Conservation (phyloP, 2,113 vertebrate species). For the Sapayoa aenigma region DNA sequence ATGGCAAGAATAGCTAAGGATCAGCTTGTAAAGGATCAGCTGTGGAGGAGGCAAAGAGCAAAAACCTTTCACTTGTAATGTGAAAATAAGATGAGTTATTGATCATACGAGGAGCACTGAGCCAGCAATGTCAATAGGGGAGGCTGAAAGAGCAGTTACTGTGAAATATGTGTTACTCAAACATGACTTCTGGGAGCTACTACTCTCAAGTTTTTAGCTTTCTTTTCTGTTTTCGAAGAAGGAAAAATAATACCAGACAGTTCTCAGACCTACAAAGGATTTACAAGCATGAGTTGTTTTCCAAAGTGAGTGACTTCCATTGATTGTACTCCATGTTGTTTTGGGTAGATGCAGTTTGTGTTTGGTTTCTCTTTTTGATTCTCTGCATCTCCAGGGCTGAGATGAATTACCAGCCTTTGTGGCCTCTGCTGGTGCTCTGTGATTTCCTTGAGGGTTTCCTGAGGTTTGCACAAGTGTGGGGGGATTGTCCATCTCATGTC, state of each 20-base stretch:
- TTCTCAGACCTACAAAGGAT: background rate
- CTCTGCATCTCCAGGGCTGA: background rate
- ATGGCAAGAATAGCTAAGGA: background rate
- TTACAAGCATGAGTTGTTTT: background rate
- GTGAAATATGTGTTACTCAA: background rate
- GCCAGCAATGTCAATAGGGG: background rate
- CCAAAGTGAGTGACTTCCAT: background rate
- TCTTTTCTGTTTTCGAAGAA: background rate
- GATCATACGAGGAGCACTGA: background rate
- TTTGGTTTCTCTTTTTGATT: background rate
- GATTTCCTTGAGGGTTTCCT: background rate
- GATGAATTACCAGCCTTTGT: background rate
- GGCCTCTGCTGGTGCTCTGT: background rate
- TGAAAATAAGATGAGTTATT: background rate
- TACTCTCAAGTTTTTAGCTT: background rate
- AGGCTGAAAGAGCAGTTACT: background rate
- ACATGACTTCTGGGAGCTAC: background rate
- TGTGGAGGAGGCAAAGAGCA: background rate
- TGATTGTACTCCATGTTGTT: background rate
- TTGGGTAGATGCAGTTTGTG: background rate
- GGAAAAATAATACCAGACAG: rapidly evolving
- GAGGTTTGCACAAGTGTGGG: background rate
- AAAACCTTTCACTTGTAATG: background rate
- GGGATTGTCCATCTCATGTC: background rate
- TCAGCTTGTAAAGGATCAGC: background rate